phyloP scores from a whole-genome alignment of 2,888 invertebrate genomes.

The Cybosia mesomella region DNA sequence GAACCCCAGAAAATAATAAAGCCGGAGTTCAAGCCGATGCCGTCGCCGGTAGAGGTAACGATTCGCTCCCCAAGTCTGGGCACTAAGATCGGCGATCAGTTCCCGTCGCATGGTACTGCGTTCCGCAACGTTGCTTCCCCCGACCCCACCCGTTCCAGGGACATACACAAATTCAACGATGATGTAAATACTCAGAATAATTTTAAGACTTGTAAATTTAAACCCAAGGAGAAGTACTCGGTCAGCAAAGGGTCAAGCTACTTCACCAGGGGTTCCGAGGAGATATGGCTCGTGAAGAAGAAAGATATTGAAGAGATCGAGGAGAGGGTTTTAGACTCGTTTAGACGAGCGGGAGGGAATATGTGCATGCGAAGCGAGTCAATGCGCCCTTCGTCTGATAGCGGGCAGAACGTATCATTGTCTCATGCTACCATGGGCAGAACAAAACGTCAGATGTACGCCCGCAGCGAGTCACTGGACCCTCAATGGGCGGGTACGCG shows the following conservation, averaged over 20 bases:
- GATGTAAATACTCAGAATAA: constrained; percentile 73
- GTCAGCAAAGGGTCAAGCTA: constrained; percentile 82
- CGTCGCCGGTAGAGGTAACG: constrained; percentile 75
- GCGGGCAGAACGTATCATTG: constrained; percentile 65
- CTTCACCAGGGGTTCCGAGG: constrained; percentile 81
- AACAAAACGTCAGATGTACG: constrained; percentile 65
- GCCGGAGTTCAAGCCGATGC: constrained; percentile 80
- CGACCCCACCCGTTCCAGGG: constrained; percentile 61
- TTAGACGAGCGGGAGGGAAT: constrained; percentile 75
- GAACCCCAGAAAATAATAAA: constrained; percentile 81
- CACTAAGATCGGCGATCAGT: constrained; percentile 76
- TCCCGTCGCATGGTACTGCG: constrained; percentile 82
- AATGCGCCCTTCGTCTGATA: constrained; percentile 63
- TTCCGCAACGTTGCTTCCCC: constrained; percentile 81
- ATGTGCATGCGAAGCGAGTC: constrained; percentile 58
- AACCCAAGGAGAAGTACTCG: constrained; percentile 76
- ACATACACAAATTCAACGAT: constrained; percentile 62
- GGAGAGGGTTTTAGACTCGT: constrained; percentile 80
- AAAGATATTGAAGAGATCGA: constrained; percentile 84
- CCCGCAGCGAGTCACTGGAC: constrained; percentile 79
- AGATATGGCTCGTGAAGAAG: constrained; percentile 85
- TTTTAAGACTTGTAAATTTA: constrained; percentile 75
- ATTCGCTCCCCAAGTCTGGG: constrained; percentile 82
- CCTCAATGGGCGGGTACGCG: constrained; percentile 73
- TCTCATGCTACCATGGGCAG: constrained; percentile 73